Evolutionary conservation across 2,797 vertebrate genomes (phyloP), one percentile per base, ranked within the genome.

Genomic region (Poliocrania exsul): DNA sequence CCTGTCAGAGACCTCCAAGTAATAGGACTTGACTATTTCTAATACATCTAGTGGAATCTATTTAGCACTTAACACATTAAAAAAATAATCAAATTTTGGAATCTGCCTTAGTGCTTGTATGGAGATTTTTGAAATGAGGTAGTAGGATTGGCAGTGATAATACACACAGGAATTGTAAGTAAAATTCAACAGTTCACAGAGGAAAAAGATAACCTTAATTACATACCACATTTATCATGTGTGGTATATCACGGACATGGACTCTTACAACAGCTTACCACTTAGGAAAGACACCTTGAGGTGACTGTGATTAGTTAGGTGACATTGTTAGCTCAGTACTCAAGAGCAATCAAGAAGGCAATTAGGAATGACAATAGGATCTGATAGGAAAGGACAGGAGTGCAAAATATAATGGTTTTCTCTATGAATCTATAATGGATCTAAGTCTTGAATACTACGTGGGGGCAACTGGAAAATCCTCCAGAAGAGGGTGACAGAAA

Each of bases 221-320:
- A 18, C 28, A 15, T 25, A 26, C 0, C 1, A 17, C 10, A 10
- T 11, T 16, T 35, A 14, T 35, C 10, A 16, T 11, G 8, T 42
- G 29, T 21, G 9, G 6, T 10, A 11, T 35, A 11, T 37, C 13
- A 16, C 10, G 16, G 16, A 40, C 16, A 7, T 4, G 5, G 46
- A 37, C 18, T 42, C 12, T 67, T 74, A 61, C 16, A 28, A 7
- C 18, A 75, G 16, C 16, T 74, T 78, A 9, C 37, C 44, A 14
- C 11, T 47, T 64, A 7, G 50, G 16, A 69, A 60, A 57, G 26
- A 29, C 26, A 24, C 31, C 8, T 35, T 47, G 49, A 7, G 13
- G 31, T 81, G 49, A 14, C 8, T 50, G 46, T 71, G 15, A 8
- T 79, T 53, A 69, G 13, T 78, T 71, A 54, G 79, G 28, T 64